Evolutionary conservation across 2,113 vertebrate species (phyloP).

Genomic region (Silurus meridionalis): DNA sequence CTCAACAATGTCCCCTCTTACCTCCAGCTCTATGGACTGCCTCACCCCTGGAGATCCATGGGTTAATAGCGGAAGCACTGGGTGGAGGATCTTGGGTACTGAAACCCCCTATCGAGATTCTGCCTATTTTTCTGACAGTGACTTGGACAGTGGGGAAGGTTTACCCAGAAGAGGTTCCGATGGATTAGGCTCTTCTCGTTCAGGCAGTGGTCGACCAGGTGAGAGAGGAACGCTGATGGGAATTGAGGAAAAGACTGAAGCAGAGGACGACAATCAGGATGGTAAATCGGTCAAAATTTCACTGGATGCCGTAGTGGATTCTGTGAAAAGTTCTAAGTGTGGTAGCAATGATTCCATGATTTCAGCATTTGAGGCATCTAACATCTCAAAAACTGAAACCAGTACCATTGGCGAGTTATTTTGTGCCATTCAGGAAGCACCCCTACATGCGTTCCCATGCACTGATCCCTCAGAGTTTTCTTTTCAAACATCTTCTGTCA

Average conservation of each 20-base stretch:
- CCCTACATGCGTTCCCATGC: slow-evolving; percentile 58
- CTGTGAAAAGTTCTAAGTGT: slow-evolving; percentile 25
- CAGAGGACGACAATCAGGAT: slow-evolving; percentile 66
- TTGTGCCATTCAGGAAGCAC: slow-evolving; percentile 65
- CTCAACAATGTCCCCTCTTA: slow-evolving; percentile 74
- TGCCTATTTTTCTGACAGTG: slow-evolving; percentile 83
- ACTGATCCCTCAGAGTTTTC: slow-evolving; percentile 50
- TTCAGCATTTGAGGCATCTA: slow-evolving; percentile 12
- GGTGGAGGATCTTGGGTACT: slow-evolving; percentile 75
- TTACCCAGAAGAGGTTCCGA: slow-evolving; percentile 67
- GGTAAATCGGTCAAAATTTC: slow-evolving; percentile 4
- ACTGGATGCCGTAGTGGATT: slow-evolving; percentile 2
- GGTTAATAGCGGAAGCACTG: slow-evolving; percentile 66
- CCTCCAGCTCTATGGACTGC: slow-evolving; percentile 74
- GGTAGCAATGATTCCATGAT: slow-evolving; percentile 34
- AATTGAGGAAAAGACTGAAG: slow-evolving; percentile 74
- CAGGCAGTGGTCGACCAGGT: slow-evolving; percentile 61
- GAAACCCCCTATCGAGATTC: slow-evolving; percentile 81
- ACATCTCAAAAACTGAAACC: slow-evolving; percentile 57
- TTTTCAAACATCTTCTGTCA: slow-evolving; percentile 41
- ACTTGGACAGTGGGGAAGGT: slow-evolving; percentile 73
- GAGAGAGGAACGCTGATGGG: slow-evolving; percentile 71
- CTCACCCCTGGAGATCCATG: slow-evolving; percentile 78
- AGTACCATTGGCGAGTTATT: slow-evolving; percentile 68
- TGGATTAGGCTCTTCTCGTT: slow-evolving; percentile 60